Base-by-base conservation (phyloP, 2,888 invertebrate species). In the Tethea ocularis region DNA sequence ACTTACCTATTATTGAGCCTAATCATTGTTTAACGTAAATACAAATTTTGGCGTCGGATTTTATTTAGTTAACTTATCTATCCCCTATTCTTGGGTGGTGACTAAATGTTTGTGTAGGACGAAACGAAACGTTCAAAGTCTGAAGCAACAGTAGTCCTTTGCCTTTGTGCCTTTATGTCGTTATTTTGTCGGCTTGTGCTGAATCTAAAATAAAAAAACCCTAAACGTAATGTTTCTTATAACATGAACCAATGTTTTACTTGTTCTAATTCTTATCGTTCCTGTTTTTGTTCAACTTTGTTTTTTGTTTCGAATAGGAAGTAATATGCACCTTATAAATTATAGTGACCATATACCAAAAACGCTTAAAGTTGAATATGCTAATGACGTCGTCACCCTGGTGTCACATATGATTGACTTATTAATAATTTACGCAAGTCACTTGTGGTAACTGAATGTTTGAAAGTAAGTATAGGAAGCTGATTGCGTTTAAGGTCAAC, bases 381-480 rank as follows among this genome's bases (percentile, higher is more conserved):
- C 56, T 41, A 61, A 66, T 22, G 2, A n/a, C 54, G 20, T 33
- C 33, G 33, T 13, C 33, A 33, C 46, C 41, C 46, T 11, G 53
- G 54, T 54, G 54, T 56, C 54, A 62, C 56, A 62, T 66, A 66
- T 68, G 66, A 71, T 68, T 75, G 70, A 69, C 65, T 72, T 69
- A 68, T 69, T 69, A 69, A 64, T 60, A n/a, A 61, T 77, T 84
- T 84, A 75, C 79, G 80, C 75, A 83, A 84, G 72, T 71, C 62
- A 66, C n/a, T 61, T 63, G 71, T 56, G 68, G 74, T 76, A 65
- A 72, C 75, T 77, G 75, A 80, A 81, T 82, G 79, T 82, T 85
- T 83, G 84, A 87, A 88, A 87, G 84, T 84, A 79, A 80, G 77
- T 80, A 74, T 82, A 84, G 84, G 83, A 83, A 82, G 78, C 74